Conservation (phyloP, 2,888 invertebrate species). For the Dendrolimus pini region DNA sequence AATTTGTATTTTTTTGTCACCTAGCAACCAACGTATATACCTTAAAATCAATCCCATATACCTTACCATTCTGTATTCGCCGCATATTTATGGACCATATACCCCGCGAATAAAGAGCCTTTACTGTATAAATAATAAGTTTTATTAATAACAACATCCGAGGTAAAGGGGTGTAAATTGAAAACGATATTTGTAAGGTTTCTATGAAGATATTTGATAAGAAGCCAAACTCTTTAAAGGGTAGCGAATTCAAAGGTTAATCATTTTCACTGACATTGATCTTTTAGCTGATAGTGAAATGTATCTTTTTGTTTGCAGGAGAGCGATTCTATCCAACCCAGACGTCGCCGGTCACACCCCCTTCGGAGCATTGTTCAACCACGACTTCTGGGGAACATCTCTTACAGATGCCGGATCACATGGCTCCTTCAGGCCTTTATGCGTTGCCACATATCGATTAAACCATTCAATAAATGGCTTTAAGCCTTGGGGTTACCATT, state of each 20-base stretch:
- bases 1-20: too few species aligned
- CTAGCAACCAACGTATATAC: too few species aligned
- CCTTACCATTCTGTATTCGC: too few species aligned
- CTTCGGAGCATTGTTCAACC: conserved; percentile 87
- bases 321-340: conserved; percentile 95
- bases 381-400: conserved; percentile 99
- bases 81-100: too few species aligned
- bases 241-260: background rate
- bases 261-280: background rate
- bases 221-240: background rate
- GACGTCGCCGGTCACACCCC: conserved; percentile 92
- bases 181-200: too few species aligned
- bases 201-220: background rate
- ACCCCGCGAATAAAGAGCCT: too few species aligned
- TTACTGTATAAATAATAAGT: too few species aligned
- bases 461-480: conserved; percentile 88
- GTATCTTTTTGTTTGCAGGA: conserved; percentile 78
- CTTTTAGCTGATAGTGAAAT: conserved; percentile 17
- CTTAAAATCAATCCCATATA: too few species aligned
- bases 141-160: too few species aligned
- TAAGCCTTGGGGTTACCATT: conserved; percentile 89
- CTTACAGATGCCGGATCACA: conserved; percentile 95
- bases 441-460: conserved; percentile 91
- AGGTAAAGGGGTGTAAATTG: too few species aligned
- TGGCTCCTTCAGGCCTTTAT: conserved; percentile 96